Base-by-base conservation (phyloP, 2,888 invertebrate genomes). In the Athetis lepigone region DNA sequence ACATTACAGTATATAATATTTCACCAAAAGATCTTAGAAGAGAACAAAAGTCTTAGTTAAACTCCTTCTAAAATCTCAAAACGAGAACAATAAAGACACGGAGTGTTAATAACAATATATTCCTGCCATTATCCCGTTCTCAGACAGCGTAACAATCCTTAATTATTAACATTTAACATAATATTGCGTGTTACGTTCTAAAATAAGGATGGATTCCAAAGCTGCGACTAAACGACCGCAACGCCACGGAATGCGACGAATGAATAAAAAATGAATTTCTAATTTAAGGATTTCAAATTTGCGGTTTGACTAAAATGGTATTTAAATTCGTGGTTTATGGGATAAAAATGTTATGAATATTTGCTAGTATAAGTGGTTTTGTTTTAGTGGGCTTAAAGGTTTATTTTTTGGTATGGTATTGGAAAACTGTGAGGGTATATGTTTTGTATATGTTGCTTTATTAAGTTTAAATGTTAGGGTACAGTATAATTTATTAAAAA, bases 101-200 rank as follows among this genome's bases (percentile, higher is more conserved):
- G 16, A 42, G 55, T 47, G 58, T 62, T 69, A 51, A 73, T 52
- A 59, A 62, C 65, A 70, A 62, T 74, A 69, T 61, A 68, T 66
- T 42, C 55, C 36, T 56, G 23, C 65, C 67, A 76, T 81, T 75
- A 80, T 74, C 43, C 64, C 49, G 54, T 52, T 49, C 45, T 70
- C 50, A 70, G 70, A 70, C 68, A 69, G 73, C 68, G 39, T 57
- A 51, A 60, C 47, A 56, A 57, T 45, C 59, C 60, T 69, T 76
- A 70, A 76, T 69, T 75, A 73, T 68, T 55, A 76, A 71, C 74
- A 70, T 75, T 76, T 68, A 67, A 70, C 66, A 59, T 72, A 70
- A 77, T 70, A 79, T 68, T 73, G 50, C 55, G 69, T 65, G 73
- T 64, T 51, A 56, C 43, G 49, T 23, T 63, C n/a, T 66, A 18